Conservation (phyloP, 2,113 vertebrate genomes). For the Electrona antarctica region DNA sequence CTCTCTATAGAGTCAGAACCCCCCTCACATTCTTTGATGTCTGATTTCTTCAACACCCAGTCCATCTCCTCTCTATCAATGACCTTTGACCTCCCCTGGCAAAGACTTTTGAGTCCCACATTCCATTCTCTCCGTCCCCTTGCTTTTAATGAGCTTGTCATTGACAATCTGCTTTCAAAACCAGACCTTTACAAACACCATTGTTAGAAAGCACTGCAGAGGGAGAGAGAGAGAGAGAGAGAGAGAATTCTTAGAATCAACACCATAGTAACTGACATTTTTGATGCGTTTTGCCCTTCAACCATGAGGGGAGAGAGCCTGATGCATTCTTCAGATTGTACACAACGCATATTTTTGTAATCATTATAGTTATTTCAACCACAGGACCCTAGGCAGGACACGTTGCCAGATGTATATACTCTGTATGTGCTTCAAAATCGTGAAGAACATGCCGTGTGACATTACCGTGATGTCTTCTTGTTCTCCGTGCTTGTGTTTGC, state of each 20-base stretch:
- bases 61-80: constrained; percentile 1
- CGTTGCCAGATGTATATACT: too few species aligned
- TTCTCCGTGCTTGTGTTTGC: too few species aligned
- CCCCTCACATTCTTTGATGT: constrained; percentile 1
- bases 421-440: too few species aligned
- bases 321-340: background rate
- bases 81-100: constrained; percentile 34
- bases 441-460: too few species aligned
- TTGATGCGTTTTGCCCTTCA: background rate
- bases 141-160: background rate
- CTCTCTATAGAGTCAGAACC: constrained; percentile 8
- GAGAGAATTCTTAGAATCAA: background rate
- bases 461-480: too few species aligned
- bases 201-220: background rate
- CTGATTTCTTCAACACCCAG: background rate
- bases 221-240: background rate
- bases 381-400: too few species aligned
- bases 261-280: background rate
- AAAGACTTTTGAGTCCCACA: constrained; percentile 6
- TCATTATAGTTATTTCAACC: too few species aligned
- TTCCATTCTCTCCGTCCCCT: constrained; percentile 3
- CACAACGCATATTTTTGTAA: too few species aligned
- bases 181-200: background rate
- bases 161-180: background rate
- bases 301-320: background rate